Conservation (phyloP, 2,888 invertebrate species). For the Antheraea yamamai region DNA sequence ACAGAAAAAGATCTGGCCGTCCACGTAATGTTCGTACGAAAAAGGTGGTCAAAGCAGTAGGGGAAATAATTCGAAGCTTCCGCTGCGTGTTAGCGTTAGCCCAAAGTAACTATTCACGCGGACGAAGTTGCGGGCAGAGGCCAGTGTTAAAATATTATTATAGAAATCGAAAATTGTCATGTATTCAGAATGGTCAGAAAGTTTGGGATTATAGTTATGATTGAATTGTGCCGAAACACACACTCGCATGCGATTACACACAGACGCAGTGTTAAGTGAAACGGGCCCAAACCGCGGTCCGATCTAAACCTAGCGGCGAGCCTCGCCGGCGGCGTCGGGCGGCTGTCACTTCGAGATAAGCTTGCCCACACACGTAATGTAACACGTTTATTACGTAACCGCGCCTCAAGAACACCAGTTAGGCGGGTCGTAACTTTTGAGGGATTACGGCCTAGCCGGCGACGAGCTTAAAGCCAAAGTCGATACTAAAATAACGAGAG, state of each 20-base stretch:
- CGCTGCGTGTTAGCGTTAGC: no score
- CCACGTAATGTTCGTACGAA: no score
- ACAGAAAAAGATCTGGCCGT: no score
- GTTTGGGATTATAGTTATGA: background rate
- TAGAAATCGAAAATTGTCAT: no score
- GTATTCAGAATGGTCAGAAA: no score
- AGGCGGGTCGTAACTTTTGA: constrained; percentile 17
- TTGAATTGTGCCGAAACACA: constrained; percentile 1
- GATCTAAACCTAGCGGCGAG: constrained; percentile 45
- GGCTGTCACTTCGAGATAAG: constrained; percentile 58
- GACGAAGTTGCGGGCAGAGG: no score
- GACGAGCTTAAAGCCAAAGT: constrained; percentile 10
- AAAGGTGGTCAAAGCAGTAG: no score
- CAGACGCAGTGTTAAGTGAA: constrained; percentile 46
- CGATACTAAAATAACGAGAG: constrained; percentile 4
- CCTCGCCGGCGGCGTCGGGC: constrained; percentile 46
- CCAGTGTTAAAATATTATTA: no score
- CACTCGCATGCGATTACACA: background rate
- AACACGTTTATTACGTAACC: constrained; percentile 55
- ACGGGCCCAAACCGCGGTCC: constrained; percentile 53
- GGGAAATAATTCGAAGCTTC: no score
- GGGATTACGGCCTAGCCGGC: constrained; percentile 10
- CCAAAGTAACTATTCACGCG: no score
- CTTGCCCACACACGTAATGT: constrained; percentile 43
- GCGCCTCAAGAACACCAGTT: constrained; percentile 27